A percentile compares a stretch with the other conserved stretches of the same genome.
phyloP scores from a whole-genome alignment of 1,140 invertebrate genomes.

The Kradibia gibbosae region DNA sequence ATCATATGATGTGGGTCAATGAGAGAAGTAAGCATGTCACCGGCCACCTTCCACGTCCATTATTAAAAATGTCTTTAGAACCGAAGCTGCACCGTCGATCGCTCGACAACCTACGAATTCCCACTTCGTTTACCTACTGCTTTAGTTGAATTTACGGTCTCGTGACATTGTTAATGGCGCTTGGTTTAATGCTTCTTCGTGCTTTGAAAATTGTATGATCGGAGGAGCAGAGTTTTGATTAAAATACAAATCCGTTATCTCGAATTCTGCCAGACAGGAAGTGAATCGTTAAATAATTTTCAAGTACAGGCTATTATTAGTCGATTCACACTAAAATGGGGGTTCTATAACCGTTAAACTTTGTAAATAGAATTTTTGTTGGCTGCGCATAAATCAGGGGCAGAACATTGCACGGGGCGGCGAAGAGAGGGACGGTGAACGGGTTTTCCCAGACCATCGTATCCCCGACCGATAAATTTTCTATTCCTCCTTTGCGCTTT shows the following conservation, averaged over 20 bases:
- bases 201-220: no score
- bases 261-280: neutral
- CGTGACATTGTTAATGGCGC: neutral
- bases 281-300: neutral
- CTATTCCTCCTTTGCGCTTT: slow-evolving; percentile 37
- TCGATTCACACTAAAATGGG: neutral
- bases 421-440: neutral
- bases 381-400: slow-evolving; percentile 11
- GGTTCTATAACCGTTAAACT: neutral
- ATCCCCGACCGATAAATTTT: slow-evolving; percentile 36
- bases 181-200: neutral
- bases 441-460: slow-evolving; percentile 15
- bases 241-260: neutral
- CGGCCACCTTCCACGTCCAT: neutral
- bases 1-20: slow-evolving; percentile 20
- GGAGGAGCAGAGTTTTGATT: neutral
- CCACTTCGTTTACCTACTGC: neutral
- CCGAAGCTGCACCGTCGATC: neutral
- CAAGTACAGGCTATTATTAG: neutral
- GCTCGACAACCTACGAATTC: neutral
- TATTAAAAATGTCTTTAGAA: neutral
- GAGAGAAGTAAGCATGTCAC: slow-evolving; percentile 1
- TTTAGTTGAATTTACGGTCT: neutral
- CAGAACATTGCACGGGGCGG: neutral
- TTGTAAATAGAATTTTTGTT: slow-evolving; percentile 18